Base-by-base conservation (phyloP, 2,888 invertebrate genomes). In the Papilio elwesi region DNA sequence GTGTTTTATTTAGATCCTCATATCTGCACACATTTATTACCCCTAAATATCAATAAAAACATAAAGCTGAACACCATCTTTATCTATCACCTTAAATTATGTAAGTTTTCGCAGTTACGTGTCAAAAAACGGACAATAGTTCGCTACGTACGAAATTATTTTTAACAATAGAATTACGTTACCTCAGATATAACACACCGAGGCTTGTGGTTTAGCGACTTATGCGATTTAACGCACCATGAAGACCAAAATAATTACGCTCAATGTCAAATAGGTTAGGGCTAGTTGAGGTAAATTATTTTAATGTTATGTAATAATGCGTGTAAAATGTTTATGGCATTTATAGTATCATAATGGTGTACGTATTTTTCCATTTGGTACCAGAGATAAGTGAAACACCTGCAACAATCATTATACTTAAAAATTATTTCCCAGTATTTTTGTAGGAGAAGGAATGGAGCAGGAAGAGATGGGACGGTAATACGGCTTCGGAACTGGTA, bases 131-230 rank as follows among this genome's bases (percentile, higher is more conserved):
- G 48, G 15, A 63, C 63, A 64, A 48, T 11, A 64, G 15, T 47
- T 48, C 16, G 53, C 36, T n/a, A 43, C 48, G 15, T 47, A 47
- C 48, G 51, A 65, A 65, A 59, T 38, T 36, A 63, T 63, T n/a
- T 49, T 38, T 51, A 59, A 73, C 68, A 73, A 73, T 68, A 64
- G 49, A 73, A 69, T 72, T 62, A 71, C 64, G 8, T 73, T 52
- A 68, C 68, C 49, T 55, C 5, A 51, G 57, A 64, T 38, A 43
- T 68, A 73, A 57, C 64, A 49, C 43, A 69, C 51, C 11, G 43
- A 55, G 66, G 9, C 13, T 49, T 26, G 64, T 36, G 53, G n/a
- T 62, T 26, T 15, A 47, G 15, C 6, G 49, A 66, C 38, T 55
- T 65, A 55, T 38, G 16, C n/a, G 12, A 64, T 49, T 49, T 38